These are phyloP conservation scores for Coenonympha glycerion DNA, from an alignment of 2,888 invertebrate genomes.

Conservation along the genomic window DNA sequence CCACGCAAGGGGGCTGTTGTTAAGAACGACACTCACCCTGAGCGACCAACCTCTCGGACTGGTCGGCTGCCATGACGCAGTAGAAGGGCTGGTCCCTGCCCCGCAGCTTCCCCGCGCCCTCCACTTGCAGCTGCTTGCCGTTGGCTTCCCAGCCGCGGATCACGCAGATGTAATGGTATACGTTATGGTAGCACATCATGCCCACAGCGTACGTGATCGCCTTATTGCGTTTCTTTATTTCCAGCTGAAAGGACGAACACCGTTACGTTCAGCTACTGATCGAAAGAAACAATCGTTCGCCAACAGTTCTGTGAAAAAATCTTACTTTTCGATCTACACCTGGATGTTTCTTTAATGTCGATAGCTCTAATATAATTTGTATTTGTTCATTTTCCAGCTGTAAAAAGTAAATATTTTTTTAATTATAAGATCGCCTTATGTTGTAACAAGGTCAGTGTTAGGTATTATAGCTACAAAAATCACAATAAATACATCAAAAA, in stretches of 20 bases:
- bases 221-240: constrained; percentile 33
- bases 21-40: constrained; percentile 72
- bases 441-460: no score
- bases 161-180: constrained; percentile 79
- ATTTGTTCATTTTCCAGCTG: constrained; percentile 38
- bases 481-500: no score
- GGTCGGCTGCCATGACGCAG: constrained; percentile 80
- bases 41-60: constrained; percentile 80
- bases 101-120: constrained; percentile 48
- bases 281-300: no score
- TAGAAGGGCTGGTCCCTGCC: constrained; percentile 82
- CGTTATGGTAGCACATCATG: constrained; percentile 80
- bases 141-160: constrained; percentile 81
- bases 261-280: no score
- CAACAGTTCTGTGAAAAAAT: no score
- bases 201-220: constrained; percentile 79
- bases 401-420: constrained; percentile 15
- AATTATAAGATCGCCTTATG: no score
- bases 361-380: constrained; percentile 34
- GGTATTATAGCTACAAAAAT: no score
- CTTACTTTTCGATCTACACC: constrained; percentile 30
- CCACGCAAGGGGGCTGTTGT: no score
- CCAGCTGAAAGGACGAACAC: constrained; percentile 29
- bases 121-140: constrained; percentile 58
- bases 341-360: constrained; percentile 31